These are phyloP conservation scores for Archilochus colubris DNA, from an alignment of 2,113 vertebrate species.

Conservation along the genomic window DNA sequence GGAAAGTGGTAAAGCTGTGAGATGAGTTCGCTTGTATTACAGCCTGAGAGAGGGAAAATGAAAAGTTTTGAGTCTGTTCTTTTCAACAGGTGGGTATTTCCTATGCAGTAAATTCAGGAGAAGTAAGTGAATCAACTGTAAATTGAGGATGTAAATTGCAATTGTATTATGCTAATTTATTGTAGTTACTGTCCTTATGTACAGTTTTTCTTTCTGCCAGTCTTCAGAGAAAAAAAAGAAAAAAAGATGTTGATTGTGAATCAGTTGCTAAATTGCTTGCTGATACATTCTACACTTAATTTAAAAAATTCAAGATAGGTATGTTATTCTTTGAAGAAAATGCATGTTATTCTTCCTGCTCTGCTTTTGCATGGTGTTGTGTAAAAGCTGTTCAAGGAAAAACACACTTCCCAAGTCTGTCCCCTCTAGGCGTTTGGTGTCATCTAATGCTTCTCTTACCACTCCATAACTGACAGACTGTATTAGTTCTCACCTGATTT, in stretches of 20 bases:
- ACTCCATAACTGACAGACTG: neutral
- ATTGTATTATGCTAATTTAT: neutral
- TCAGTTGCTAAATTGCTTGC: neutral
- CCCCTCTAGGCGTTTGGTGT: neutral
- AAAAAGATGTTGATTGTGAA: neutral
- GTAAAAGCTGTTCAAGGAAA: neutral
- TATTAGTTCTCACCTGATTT: neutral
- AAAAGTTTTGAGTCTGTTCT: neutral
- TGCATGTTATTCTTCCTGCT: neutral
- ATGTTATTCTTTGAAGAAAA: neutral
- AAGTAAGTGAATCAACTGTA: neutral
- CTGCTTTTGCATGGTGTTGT: neutral
- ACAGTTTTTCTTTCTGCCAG: neutral
- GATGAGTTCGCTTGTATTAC: rapidly evolving
- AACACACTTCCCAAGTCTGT: neutral
- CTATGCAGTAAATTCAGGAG: neutral
- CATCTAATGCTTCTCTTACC: neutral
- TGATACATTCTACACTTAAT: neutral
- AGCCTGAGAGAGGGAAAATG: neutral
- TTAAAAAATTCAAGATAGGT: neutral
- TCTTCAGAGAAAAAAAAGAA: neutral
- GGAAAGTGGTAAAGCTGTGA: neutral
- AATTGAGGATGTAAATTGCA: neutral
- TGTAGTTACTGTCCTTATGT: neutral
- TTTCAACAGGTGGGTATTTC: neutral